Percentiles rank a stretch among this genome's conserved stretches.
phyloP scores from a whole-genome alignment of 2,113 vertebrate species.

The Willisornis vidua region DNA sequence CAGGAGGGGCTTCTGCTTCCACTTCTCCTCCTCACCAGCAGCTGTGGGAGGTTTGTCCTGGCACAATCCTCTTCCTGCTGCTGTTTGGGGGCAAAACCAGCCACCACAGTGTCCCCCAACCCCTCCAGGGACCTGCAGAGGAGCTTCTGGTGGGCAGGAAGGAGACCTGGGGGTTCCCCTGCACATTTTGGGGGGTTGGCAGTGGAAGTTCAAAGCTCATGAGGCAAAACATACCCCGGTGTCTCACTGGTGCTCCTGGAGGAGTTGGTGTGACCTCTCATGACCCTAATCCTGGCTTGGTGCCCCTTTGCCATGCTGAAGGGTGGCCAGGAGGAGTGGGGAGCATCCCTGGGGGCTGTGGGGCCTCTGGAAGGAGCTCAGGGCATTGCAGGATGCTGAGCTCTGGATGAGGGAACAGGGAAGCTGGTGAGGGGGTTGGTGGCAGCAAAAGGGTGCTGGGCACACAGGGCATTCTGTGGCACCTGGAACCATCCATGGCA shows the following conservation, averaged over 20 bases:
- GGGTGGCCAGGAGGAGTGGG: not conserved
- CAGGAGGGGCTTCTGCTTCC: not conserved
- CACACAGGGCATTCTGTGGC: not conserved
- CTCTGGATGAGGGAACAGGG: not conserved
- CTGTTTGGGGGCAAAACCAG: not conserved
- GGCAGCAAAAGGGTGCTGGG: not conserved
- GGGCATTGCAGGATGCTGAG: not conserved
- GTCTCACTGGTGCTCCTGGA: not conserved
- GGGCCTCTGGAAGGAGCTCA: not conserved
- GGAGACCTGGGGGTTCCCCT: not conserved
- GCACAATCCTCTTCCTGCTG: not conserved
- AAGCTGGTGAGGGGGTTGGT: not conserved
- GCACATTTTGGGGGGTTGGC: not conserved
- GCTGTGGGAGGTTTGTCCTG: not conserved
- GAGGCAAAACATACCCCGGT: not conserved
- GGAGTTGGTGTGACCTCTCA: not conserved
- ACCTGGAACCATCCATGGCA: not conserved
- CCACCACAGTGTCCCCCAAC: fast-evolving
- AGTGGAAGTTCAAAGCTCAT: not conserved
- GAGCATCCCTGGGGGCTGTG: not conserved
- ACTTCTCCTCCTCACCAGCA: not conserved
- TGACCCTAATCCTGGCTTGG: not conserved
- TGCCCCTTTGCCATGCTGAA: not conserved
- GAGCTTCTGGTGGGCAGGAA: not conserved
- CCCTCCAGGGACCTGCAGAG: not conserved